Evolutionary conservation across 2,888 invertebrate genomes (phyloP).

Genomic region (Diogma glabrata): DNA sequence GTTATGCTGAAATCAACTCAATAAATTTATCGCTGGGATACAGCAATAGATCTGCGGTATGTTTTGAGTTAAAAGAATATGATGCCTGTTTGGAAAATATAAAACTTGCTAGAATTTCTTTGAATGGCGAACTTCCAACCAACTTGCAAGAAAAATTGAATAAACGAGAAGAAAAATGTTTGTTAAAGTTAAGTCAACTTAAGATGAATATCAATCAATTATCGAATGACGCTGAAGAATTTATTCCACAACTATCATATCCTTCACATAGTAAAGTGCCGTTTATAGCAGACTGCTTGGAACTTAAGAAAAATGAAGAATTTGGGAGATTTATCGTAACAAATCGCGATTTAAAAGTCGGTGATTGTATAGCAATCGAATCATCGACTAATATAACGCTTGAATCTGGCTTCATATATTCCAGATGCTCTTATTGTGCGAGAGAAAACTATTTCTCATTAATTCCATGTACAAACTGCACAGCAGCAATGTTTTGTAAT

Average conservation of each 20-base stretch:
- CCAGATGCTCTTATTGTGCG: constrained; percentile 34
- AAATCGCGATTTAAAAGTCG: constrained; percentile 51
- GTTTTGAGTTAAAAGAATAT: constrained; percentile 51
- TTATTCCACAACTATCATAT: constrained; percentile 17
- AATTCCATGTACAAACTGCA: constrained; percentile 34
- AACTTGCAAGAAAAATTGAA: constrained; percentile 48
- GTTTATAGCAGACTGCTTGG: constrained; percentile 51
- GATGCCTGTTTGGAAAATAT: constrained; percentile 58
- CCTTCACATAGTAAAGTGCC: constrained; percentile 38
- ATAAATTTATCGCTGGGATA: constrained; percentile 52
- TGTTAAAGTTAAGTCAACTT: constrained; percentile 7
- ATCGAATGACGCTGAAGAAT: too few species aligned
- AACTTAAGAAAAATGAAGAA: constrained; percentile 42
- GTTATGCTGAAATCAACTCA: constrained; percentile 45
- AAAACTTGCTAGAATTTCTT: constrained; percentile 43
- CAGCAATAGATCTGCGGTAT: constrained; percentile 66
- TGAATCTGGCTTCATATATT: too few species aligned
- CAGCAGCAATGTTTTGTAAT: constrained; percentile 34
- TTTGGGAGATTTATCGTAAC: constrained; percentile 64
- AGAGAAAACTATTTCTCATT: constrained; percentile 31
- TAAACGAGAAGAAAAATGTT: constrained; percentile 45
- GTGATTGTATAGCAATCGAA: constrained; percentile 68
- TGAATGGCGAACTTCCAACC: constrained; percentile 44
- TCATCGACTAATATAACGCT: constrained; percentile 46
- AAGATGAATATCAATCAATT: too few species aligned